A percentile compares a stretch with the other conserved stretches of the same genome.
Evolutionary conservation across 2,113 vertebrate species (phyloP).

Genomic region (Cochlearius cochlearius): DNA sequence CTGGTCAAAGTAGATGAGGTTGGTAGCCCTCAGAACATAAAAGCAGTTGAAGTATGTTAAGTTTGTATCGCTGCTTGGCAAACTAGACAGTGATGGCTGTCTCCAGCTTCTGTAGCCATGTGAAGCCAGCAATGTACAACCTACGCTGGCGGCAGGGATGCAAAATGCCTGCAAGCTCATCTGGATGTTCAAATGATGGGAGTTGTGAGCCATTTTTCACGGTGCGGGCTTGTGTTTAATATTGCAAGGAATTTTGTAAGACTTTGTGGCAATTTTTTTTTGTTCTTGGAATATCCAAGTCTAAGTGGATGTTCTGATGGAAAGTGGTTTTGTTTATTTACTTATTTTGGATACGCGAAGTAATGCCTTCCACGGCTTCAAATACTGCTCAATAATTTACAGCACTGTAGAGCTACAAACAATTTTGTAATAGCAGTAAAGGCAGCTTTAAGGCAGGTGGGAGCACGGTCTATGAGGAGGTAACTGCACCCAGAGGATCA

Average conservation of each 20-base stretch:
- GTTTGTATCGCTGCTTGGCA: neutral
- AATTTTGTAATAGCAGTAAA: neutral
- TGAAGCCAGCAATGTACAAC: neutral
- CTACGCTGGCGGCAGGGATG: neutral
- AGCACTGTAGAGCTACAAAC: neutral
- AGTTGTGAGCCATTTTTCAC: neutral
- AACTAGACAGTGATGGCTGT: neutral
- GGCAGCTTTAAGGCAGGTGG: neutral
- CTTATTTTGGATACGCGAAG: neutral
- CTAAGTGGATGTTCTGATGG: neutral
- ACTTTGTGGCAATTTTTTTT: neutral
- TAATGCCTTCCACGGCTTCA: neutral
- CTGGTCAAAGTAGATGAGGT: neutral
- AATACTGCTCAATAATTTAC: conserved; percentile 16
- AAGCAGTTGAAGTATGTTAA: neutral
- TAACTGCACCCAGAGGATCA: conserved; percentile 3
- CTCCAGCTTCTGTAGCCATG: neutral
- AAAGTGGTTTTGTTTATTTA: neutral
- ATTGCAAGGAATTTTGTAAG: neutral
- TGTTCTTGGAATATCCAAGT: neutral
- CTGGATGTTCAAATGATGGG: neutral
- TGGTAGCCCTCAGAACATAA: neutral
- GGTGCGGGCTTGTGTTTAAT: neutral
- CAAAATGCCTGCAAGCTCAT: neutral
- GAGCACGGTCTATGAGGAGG: neutral